Conservation (phyloP, 2,113 vertebrate species). For the Holacanthus passer region DNA sequence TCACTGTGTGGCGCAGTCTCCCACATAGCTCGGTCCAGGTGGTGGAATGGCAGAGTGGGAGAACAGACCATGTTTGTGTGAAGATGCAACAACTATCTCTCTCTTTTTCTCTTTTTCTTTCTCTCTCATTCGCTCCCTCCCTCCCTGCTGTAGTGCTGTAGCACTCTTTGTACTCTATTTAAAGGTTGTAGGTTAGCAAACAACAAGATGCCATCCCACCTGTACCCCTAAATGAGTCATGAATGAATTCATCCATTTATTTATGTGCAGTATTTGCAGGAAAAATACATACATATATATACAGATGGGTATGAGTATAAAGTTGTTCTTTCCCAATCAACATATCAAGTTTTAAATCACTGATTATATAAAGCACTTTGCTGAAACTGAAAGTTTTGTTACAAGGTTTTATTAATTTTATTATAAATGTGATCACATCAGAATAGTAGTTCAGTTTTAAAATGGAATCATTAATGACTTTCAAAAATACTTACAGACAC, state of each 20-base stretch:
- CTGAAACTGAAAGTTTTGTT: not conserved
- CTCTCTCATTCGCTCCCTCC: slow-evolving; percentile 45
- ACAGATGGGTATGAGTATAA: not conserved
- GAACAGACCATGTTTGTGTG: slow-evolving; percentile 82
- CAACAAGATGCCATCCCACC: slow-evolving; percentile 75
- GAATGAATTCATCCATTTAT: slow-evolving; percentile 65
- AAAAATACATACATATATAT: slow-evolving; percentile 6
- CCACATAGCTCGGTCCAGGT: slow-evolving; percentile 81
- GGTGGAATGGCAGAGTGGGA: slow-evolving; percentile 83
- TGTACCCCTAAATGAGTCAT: slow-evolving; percentile 76
- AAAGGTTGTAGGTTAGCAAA: slow-evolving; percentile 81
- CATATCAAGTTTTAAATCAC: slow-evolving; percentile 1
- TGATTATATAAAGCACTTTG: not conserved
- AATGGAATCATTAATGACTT: not conserved
- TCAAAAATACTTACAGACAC: not conserved
- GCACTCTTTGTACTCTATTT: slow-evolving; percentile 78
- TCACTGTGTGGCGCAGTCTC: slow-evolving; percentile 75
- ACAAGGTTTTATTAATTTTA: not conserved
- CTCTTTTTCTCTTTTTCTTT: slow-evolving; percentile 61
- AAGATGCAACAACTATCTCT: slow-evolving; percentile 80
- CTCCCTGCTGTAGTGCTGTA: slow-evolving; percentile 47
- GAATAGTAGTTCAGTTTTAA: no score
- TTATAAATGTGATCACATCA: not conserved
- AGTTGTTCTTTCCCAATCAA: slow-evolving; percentile 9
- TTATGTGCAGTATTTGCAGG: slow-evolving; percentile 45